These are phyloP conservation scores for Hyphantria cunea DNA, from an alignment of 1,140 invertebrate species.

Conservation along the genomic window DNA sequence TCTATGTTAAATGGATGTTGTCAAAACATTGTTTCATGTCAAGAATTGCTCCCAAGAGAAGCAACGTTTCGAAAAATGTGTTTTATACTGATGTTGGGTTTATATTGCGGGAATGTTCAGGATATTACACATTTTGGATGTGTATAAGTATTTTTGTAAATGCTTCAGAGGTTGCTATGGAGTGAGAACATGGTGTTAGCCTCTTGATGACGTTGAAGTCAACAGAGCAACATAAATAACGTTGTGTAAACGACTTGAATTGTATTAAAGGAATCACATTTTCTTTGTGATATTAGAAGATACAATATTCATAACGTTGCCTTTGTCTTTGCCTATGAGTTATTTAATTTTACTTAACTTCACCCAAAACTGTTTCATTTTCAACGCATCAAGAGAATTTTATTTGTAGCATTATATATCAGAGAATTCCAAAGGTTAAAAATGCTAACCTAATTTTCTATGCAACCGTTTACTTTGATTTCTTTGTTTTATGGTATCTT, in stretches of 20 bases:
- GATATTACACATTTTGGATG: slow-evolving; percentile 19
- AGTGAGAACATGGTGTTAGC: not conserved
- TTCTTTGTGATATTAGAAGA: too few species aligned
- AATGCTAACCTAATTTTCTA: too few species aligned
- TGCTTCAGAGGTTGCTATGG: slow-evolving; percentile 2
- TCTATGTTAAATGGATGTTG: slow-evolving; percentile 23
- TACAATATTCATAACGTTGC: too few species aligned
- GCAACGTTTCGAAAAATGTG: slow-evolving; percentile 29
- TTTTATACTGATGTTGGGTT: slow-evolving; percentile 26
- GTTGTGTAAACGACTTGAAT: not conserved
- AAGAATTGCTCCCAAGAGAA: slow-evolving; percentile 32
- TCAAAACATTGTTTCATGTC: slow-evolving; percentile 32
- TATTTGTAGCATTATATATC: too few species aligned
- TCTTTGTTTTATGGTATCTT: too few species aligned
- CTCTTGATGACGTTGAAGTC: not conserved
- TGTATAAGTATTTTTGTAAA: slow-evolving; percentile 14
- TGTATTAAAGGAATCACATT: not conserved
- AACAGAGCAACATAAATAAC: not conserved
- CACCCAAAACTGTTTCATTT: too few species aligned
- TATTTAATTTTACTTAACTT: too few species aligned
- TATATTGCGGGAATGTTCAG: slow-evolving; percentile 23
- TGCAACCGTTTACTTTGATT: too few species aligned
- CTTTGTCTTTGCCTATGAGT: too few species aligned
- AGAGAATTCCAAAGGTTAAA: too few species aligned
- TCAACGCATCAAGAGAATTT: too few species aligned